Evolutionary conservation across 2,113 vertebrate species (phyloP), one percentile per base, ranked within the genome.

Genomic region (Centropristis striata): DNA sequence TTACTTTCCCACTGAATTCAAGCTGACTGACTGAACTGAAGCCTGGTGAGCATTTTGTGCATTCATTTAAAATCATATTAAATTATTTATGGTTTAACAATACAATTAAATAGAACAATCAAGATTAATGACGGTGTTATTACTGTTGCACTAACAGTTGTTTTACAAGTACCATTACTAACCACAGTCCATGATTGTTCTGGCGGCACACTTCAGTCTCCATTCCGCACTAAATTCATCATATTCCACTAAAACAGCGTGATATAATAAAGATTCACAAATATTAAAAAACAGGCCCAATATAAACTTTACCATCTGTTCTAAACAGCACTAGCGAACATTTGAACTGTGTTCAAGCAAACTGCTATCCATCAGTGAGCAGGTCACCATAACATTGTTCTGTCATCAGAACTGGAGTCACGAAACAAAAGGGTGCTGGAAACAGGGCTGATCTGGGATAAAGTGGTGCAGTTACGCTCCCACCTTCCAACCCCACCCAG

Each of bases 371-470:
- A 74, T 55, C 69, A 23, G 23, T 25, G 58, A 71, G 23, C 75
- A 80, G 23, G 68, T 79, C 70, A 80, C 27, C 46, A 4, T 73
- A 60, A 77, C 63, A 53, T 73, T 18, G 32, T 36, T 57, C 60
- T 69, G 64, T 70, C 60, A 63, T 57, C 68, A 67, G 32, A 66
- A 20, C 7, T 51, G 32, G 8, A 58, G 54, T 67, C 21, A n/a
- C 15, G 2, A 65, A 66, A 61, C 20, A 36, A 18, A 41, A 74
- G 63, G 59, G 69, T 44, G 73, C 66, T 70, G 61, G 46, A 64
- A 5, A 47, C 41, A 85, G 44, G 2, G 67, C 27, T 27, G 28
- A 46, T 50, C 9, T 42, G 70, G 16, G 57, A 59, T 55, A 46
- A 68, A 58, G 59, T 54, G n/a, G 32, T 2, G 32, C 5, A 42